Evolutionary conservation across 2,797 vertebrate genomes (phyloP).

Genomic region (Chiroxiphia lanceolata): DNA sequence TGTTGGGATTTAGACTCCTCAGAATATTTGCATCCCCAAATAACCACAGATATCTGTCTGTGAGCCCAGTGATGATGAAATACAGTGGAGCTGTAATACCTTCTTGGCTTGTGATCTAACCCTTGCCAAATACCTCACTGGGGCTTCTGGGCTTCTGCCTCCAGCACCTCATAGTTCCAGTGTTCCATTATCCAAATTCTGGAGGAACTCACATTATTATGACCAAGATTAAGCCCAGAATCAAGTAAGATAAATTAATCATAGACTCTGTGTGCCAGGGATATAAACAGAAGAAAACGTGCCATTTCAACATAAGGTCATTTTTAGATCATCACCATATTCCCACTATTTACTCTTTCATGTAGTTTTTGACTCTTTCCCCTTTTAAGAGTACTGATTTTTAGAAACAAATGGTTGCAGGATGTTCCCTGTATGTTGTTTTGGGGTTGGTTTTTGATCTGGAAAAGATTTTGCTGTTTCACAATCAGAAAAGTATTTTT

Average conservation of each 20-base stretch:
- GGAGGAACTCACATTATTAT: background rate
- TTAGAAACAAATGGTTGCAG: background rate
- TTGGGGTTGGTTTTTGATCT: background rate
- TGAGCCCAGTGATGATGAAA: background rate
- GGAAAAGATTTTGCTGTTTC: slow-evolving; percentile 15
- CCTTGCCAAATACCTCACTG: background rate
- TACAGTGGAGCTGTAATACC: background rate
- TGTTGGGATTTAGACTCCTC: background rate
- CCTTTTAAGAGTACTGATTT: background rate
- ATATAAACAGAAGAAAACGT: background rate
- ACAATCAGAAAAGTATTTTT: slow-evolving; percentile 32
- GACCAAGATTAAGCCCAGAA: background rate
- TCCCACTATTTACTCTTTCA: background rate
- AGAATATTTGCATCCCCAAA: background rate
- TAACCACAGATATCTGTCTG: background rate
- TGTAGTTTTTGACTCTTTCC: background rate
- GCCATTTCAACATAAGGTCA: background rate
- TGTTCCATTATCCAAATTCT: background rate
- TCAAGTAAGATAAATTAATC: background rate
- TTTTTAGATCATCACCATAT: background rate
- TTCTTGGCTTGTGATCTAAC: background rate
- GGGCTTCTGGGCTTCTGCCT: background rate
- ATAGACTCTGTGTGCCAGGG: background rate
- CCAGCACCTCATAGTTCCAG: background rate
- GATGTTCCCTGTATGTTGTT: background rate